Evolutionary conservation across 1,140 invertebrate species (phyloP), one percentile per base, ranked within the genome.

Genomic region (Cydia pomonella): DNA sequence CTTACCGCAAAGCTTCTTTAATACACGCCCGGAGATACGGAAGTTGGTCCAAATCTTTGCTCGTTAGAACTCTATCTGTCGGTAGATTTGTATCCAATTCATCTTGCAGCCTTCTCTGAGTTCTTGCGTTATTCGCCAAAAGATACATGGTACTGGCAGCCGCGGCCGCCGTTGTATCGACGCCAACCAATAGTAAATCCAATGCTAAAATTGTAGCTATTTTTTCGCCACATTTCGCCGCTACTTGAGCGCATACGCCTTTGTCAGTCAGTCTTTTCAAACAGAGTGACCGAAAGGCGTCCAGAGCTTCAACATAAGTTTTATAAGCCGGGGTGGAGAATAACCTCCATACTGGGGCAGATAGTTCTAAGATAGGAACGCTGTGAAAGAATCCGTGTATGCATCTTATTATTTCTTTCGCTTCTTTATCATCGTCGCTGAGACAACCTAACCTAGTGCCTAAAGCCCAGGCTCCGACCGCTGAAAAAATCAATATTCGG

Each of bases 11-110:
- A 3, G 97, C 96, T 94, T 99, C 98, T 88, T 98, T 98, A 10
- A 99, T 95, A 85, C 97, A 98, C 4, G 97, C 97, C 88, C 96
- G 96, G 33, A 98, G 92, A 85, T 97, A 98, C 13, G 95, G 94
- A 82, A 98, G 92, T 78, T 95, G 94, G 72, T 96, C 95, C 41
- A 98, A 92, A 75, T 95, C 94, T 75, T 94, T 92, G 62, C 94
- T 92, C 76, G 95, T 95, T 21, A 98, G 89, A 64, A 92, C 83
- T 64, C 92, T 91, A 75, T 94, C 88, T 47, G 83, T 78, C 10
- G 95, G 94, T 47, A 97, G 85, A 47, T 95, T 91, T n/a, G 84
- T 87, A 64, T 92, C 87, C 9, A 98, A 87, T 93, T 98, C 97
- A 72, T 95, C 82, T 81, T 95, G 95, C 10, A 97, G 92, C 75